Evolutionary conservation across 2,797 vertebrate genomes (phyloP).

Genomic region (Cottoperca gobio): DNA sequence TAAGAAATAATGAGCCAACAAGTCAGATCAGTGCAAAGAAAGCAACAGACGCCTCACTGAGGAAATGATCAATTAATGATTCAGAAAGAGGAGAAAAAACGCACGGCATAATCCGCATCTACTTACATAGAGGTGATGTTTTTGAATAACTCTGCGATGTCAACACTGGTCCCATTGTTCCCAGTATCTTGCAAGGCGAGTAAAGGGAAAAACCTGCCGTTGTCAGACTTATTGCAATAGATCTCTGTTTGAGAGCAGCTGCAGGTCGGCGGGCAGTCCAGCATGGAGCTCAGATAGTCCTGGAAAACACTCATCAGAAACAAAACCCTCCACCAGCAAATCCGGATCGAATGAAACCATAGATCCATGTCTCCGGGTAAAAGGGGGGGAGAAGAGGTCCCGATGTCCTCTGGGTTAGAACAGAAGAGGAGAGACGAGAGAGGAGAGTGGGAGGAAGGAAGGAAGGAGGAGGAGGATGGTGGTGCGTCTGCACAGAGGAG

Average conservation of each 20-base stretch:
- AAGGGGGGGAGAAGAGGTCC: constrained; percentile 71
- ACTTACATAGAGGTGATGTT: constrained; percentile 98
- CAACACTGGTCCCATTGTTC: constrained; percentile 91
- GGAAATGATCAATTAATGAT: constrained; percentile 53
- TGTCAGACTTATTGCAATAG: constrained; percentile 96
- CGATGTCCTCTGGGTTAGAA: constrained; percentile 79
- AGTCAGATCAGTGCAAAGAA: constrained; percentile 41
- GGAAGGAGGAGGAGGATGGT: constrained; percentile 51
- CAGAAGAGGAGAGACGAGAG: constrained; percentile 56
- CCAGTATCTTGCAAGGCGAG: constrained; percentile 91
- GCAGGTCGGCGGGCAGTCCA: constrained; percentile 98
- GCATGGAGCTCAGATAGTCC: constrained; percentile 94
- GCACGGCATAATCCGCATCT: constrained; percentile 52
- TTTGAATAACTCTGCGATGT: constrained; percentile 96
- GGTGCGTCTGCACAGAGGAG: constrained; percentile 80
- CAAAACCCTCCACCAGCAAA: constrained; percentile 95
- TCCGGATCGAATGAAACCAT: constrained; percentile 93
- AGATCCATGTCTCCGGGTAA: constrained; percentile 94
- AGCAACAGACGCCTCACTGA: constrained; percentile 51
- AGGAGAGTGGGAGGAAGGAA: constrained; percentile 61
- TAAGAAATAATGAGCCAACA: constrained; percentile 40
- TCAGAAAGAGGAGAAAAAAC: constrained; percentile 10
- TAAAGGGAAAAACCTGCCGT: constrained; percentile 95
- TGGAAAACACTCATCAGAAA: constrained; percentile 94
- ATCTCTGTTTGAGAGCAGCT: constrained; percentile 96